Evolutionary conservation across 2,888 invertebrate genomes (phyloP), one percentile per base, ranked within the genome.

Genomic region (Troides aeacus): DNA sequence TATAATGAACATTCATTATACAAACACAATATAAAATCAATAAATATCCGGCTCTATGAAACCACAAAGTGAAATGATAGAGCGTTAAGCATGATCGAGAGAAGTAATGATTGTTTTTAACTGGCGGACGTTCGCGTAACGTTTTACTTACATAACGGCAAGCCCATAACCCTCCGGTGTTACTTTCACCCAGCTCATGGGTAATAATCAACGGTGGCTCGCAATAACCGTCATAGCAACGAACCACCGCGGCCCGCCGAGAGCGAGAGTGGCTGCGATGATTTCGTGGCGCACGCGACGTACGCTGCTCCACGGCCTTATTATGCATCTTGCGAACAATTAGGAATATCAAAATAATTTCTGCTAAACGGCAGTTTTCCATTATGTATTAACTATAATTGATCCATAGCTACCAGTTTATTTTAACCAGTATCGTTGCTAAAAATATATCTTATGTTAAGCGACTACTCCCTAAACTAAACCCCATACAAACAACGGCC

Each of bases 251-350:
- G 53, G 39, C 46, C 61, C 62, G 61, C 75, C 75, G 84, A 88
- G 84, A 90, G 86, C 82, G 89, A 89, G 90, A 90, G 89, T 89
- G 84, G 84, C 80, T 81, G 79, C 79, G 81, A 87, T 87, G 86
- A 88, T 90, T 89, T 85, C 82, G 86, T 86, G 83, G 83, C 83
- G 84, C 90, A 90, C 89, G 88, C 89, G 82, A 88, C 83, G 72
- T 78, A 77, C 79, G 83, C 83, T 72, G n/a, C 56, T n/a, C 30
- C 56, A 10, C 56, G 56, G 46, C 12, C 46, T 46, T 46, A n/a
- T 58, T 23, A 21, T 57, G 12, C n/a, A 3, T 30, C 24, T 23
- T 23, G 10, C 58, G 23, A 12, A 58, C 58, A 7, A 57, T 12
- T 21, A 10, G 12, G 30, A 17, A 61, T n/a, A 50, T 15, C 7